Conservation (phyloP, 2,797 vertebrate genomes). For the Cyprinella venusta region DNA sequence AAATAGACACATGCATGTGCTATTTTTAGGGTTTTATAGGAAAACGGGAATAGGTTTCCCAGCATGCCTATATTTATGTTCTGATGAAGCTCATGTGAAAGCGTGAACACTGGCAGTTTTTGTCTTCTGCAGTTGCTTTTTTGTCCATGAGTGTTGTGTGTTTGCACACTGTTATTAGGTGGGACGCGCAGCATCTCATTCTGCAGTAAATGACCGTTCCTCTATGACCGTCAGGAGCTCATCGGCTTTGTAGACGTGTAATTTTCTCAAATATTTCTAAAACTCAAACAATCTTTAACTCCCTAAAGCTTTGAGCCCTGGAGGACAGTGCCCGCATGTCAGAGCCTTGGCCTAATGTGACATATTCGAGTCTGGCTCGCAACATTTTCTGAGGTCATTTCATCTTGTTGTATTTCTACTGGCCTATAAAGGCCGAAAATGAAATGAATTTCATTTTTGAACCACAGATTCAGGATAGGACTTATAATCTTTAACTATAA, state of each 20-base stretch:
- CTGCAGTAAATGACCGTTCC: slow-evolving; percentile 28
- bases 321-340: neutral
- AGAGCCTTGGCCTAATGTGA: neutral
- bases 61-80: slow-evolving; percentile 39
- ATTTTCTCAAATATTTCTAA: slow-evolving; percentile 46
- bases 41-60: slow-evolving; percentile 19
- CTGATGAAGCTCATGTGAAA: slow-evolving; percentile 9
- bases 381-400: neutral
- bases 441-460: neutral
- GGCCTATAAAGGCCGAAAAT: neutral
- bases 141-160: neutral
- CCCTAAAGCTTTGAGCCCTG: neutral
- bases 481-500: too few species aligned
- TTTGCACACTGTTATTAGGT: neutral
- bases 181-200: slow-evolving; percentile 11
- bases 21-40: slow-evolving; percentile 33
- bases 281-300: slow-evolving; percentile 26
- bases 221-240: slow-evolving; percentile 20
- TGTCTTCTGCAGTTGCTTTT: slow-evolving; percentile 27
- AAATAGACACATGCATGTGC: slow-evolving; percentile 36
- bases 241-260: slow-evolving; percentile 23
- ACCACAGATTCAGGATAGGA: too few species aligned
- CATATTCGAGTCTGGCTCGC: neutral
- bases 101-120: slow-evolving; percentile 49
- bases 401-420: neutral